Conservation (phyloP, 2,797 vertebrate genomes). For the Enteromius treurensis region DNA sequence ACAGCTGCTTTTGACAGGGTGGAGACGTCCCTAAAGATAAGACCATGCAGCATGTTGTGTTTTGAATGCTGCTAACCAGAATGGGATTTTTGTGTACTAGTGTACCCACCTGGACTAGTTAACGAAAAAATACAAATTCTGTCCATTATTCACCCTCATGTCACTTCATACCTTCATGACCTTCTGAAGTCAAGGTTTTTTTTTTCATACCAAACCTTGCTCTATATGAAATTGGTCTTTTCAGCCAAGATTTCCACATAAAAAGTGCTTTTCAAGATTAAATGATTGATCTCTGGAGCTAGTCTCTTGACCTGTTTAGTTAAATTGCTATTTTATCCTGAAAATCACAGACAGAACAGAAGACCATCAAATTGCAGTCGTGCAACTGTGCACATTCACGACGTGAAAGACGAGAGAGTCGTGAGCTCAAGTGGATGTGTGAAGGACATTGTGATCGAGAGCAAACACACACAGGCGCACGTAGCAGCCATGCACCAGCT, state of each 20-base stretch:
- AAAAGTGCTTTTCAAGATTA: not conserved
- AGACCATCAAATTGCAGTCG: not conserved
- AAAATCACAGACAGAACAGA: constrained; percentile 8
- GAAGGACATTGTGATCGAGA: constrained; percentile 46
- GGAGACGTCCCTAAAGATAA: constrained; percentile 2
- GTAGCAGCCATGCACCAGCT: constrained; percentile 60
- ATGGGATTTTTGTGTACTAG: not conserved
- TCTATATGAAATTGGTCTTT: not conserved
- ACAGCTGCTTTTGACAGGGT: not conserved
- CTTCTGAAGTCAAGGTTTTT: not conserved
- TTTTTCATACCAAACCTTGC: not conserved
- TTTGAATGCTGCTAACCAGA: not conserved
- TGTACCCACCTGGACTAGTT: not conserved
- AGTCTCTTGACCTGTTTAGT: not conserved
- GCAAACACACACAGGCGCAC: constrained; percentile 52
- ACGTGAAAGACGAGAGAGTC: constrained; percentile 39
- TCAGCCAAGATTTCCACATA: not conserved
- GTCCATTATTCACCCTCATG: not conserved
- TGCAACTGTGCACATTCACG: not conserved
- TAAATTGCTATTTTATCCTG: constrained; percentile 11
- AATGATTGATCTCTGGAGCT: not conserved
- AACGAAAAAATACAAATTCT: not conserved
- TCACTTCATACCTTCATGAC: not conserved
- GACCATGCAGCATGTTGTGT: not conserved
- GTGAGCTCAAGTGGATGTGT: constrained; percentile 43